phyloP scores from a whole-genome alignment of 2,888 invertebrate species.

The Notocelia uddmanniana region DNA sequence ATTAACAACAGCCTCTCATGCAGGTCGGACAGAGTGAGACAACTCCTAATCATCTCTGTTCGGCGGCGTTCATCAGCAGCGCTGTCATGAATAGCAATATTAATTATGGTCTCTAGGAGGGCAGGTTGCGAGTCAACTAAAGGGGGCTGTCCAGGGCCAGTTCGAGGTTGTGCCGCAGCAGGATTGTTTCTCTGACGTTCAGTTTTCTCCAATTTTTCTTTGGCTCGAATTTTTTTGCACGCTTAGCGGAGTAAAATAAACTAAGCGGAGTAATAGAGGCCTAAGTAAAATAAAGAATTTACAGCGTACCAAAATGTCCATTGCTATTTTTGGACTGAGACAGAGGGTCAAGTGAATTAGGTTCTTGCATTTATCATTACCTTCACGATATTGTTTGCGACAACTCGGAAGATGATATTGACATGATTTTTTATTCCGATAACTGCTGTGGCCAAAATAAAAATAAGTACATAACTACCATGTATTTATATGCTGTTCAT shows the following conservation, averaged over 20 bases:
- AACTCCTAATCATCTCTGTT: constrained; percentile 50
- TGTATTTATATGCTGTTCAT: too few species aligned
- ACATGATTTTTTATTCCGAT: too few species aligned
- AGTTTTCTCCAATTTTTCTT: constrained; percentile 45
- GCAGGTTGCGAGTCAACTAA: constrained; percentile 44
- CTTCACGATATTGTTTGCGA: too few species aligned
- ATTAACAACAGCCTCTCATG: constrained; percentile 46
- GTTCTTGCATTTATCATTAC: too few species aligned
- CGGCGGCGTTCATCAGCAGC: constrained; percentile 51
- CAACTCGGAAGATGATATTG: too few species aligned
- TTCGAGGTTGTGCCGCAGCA: constrained; percentile 50
- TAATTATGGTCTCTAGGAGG: constrained; percentile 47
- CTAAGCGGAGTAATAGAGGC: too few species aligned
- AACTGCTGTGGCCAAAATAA: too few species aligned
- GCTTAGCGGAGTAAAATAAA: constrained; percentile 47
- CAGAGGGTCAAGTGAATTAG: too few species aligned
- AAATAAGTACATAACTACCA: too few species aligned
- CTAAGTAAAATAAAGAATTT: too few species aligned
- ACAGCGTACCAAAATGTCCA: too few species aligned
- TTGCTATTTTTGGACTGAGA: too few species aligned
- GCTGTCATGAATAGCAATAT: constrained; percentile 48
- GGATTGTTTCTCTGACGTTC: background rate
- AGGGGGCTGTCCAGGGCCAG: constrained; percentile 47
- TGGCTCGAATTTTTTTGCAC: constrained; percentile 48
- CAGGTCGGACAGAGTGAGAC: constrained; percentile 45